Percentiles rank a stretch among this genome's conserved stretches.
Evolutionary conservation across 1,140 invertebrate genomes (phyloP).

Genomic region (Drusus annulatus): DNA sequence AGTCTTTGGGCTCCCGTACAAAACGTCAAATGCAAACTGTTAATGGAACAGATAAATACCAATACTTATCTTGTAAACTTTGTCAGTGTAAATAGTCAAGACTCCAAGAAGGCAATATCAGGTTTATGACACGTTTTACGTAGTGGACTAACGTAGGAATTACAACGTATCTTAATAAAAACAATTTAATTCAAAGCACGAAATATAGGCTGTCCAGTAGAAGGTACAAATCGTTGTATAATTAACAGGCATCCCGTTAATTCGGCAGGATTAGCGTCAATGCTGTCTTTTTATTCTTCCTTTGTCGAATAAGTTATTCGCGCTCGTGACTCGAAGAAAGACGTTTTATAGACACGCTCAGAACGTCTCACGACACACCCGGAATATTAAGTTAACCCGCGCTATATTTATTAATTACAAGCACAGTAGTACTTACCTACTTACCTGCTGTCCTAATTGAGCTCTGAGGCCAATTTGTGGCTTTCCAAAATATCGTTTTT

Average conservation of each 20-base stretch:
- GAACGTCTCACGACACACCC: not conserved
- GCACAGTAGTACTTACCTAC: not conserved
- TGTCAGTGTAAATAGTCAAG: too few species aligned
- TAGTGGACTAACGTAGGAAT: too few species aligned
- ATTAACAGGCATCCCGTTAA: not conserved
- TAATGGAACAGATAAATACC: too few species aligned
- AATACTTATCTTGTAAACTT: too few species aligned
- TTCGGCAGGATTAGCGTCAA: conserved; percentile 27
- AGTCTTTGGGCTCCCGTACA: too few species aligned
- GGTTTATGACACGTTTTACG: too few species aligned
- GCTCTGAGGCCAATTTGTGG: not conserved
- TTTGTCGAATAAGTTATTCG: conserved; percentile 24
- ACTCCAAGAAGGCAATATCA: too few species aligned
- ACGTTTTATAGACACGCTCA: conserved; percentile 14
- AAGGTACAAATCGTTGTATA: not conserved
- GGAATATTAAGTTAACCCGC: not conserved
- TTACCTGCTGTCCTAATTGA: not conserved
- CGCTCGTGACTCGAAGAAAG: not conserved
- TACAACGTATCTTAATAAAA: too few species aligned
- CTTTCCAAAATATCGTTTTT: conserved; percentile 14
- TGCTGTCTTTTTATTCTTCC: not conserved
- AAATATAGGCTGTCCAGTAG: not conserved
- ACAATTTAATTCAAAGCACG: too few species aligned
- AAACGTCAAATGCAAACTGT: too few species aligned
- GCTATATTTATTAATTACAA: conserved; percentile 15